Conservation (phyloP, 2,888 invertebrate genomes). For the Acanthosepion esculentum region DNA sequence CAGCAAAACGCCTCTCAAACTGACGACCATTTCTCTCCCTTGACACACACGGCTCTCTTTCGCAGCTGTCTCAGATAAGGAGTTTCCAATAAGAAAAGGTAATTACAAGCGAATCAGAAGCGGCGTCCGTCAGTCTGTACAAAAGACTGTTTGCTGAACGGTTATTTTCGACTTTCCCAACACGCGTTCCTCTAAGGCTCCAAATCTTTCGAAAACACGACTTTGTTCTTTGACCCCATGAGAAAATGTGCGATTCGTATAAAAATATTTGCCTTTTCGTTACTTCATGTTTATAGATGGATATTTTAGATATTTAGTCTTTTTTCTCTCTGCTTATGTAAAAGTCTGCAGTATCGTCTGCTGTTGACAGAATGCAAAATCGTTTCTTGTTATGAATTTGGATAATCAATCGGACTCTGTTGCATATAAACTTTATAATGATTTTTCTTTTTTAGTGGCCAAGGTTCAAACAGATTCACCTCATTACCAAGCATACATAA, state of each 20-base stretch:
- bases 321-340: too few relatives aligned
- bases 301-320: too few relatives aligned
- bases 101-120: neutral
- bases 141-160: neutral
- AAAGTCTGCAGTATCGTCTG: too few relatives aligned
- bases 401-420: too few relatives aligned
- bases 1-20: neutral
- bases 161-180: neutral
- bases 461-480: too few relatives aligned
- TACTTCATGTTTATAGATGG: too few relatives aligned
- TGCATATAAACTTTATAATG: too few relatives aligned
- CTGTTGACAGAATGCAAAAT: too few relatives aligned
- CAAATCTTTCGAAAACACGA: neutral
- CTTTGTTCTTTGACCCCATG: neutral
- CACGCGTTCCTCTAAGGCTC: neutral
- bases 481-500: too few relatives aligned
- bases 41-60: neutral
- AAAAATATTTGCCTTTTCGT: too few relatives aligned
- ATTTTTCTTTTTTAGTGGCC: too few relatives aligned
- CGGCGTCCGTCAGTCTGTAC: neutral
- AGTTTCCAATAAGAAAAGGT: neutral
- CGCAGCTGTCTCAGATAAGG: neutral
- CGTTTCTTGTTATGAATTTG: too few relatives aligned
- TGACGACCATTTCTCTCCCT: neutral
- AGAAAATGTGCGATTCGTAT: neutral